Base-by-base conservation (phyloP, 2,797 vertebrate genomes). In the Galagoides demidoff region DNA sequence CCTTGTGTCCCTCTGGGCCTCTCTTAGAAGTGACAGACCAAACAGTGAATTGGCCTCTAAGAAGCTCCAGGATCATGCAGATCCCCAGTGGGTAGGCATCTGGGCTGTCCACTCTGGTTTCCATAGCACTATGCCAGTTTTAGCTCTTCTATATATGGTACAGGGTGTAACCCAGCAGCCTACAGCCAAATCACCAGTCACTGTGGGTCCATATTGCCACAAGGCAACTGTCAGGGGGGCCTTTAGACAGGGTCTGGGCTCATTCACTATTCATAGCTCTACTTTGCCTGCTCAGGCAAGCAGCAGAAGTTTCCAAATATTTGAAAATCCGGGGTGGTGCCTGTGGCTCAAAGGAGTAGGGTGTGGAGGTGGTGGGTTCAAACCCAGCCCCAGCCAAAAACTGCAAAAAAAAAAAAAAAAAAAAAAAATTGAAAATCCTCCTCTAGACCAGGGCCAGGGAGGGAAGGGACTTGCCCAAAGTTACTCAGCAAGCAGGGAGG, bases 91-190 rank as follows among this genome's bases (percentile, higher is more conserved):
- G 43, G 92, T 45, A 59, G 45, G 73, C 11, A 64, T 74, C 64
- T 73, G 34, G 57, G 57, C 66, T 64, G 43, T 66, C 63, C 52
- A 74, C 20, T 29, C 57, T 14, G 37, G 83, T 90, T 89, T 95
- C 95, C 92, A 79, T 0, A 74, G 55, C 7, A 59, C 29, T 16
- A 12, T 14, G 64, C 87, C n/a, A 11, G 77, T 88, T 83, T 55
- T 59, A 81, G 92, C 78, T 92, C 34, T 64, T 90, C 91, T 91
- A 37, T 64, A 19, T 63, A 76, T 10, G n/a, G 52, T 34, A n/a
- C 19, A 88, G 78, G 92, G 73, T 79, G 49, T 68, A 71, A 55
- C 82, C 52, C 59, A 29, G 78, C 45, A 31, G 77, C 43, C 49
- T 20, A 19, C 45, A n/a, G 66, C 71, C 77, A 57, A 29, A 23